Percentiles rank a stretch among this genome's conserved stretches.
Conservation (phyloP, 2,888 invertebrate species). For the Reticulitermes lucifugus region DNA sequence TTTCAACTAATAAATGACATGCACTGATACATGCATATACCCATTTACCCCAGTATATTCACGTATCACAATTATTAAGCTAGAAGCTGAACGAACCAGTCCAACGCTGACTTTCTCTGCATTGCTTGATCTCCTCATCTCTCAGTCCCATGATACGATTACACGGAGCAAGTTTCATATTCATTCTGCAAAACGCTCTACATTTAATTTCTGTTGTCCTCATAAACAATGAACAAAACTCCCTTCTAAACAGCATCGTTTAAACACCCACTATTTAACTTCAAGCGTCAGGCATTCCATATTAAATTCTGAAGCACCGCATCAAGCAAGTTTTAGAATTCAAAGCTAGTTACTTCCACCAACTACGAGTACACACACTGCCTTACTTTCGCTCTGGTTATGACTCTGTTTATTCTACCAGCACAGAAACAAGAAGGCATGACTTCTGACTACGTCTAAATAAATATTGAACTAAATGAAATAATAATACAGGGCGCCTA, state of each 20-base stretch:
- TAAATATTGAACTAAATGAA: no score
- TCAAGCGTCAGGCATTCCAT: not conserved
- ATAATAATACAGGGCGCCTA: no score
- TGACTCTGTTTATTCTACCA: not conserved
- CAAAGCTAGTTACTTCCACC: not conserved
- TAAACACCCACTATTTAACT: not conserved
- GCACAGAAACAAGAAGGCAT: not conserved
- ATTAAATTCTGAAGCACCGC: slow-evolving; percentile 16
- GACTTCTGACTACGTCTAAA: no score
- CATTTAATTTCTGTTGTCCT: slow-evolving; percentile 23
- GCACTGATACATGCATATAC: no score
- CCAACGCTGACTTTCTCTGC: not conserved
- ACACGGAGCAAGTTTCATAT: not conserved
- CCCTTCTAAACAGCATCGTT: slow-evolving; percentile 5
- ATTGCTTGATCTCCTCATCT: not conserved
- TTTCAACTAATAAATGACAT: no score
- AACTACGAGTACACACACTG: not conserved
- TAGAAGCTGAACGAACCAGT: not conserved
- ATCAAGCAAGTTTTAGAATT: not conserved
- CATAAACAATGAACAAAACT: slow-evolving; percentile 17
- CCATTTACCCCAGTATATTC: no score
- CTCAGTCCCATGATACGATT: not conserved
- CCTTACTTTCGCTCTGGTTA: not conserved
- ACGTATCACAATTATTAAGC: not conserved
- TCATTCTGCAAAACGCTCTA: not conserved